Base-by-base conservation (phyloP, 2,888 invertebrate species). In the Rugalucina vietnamica region DNA sequence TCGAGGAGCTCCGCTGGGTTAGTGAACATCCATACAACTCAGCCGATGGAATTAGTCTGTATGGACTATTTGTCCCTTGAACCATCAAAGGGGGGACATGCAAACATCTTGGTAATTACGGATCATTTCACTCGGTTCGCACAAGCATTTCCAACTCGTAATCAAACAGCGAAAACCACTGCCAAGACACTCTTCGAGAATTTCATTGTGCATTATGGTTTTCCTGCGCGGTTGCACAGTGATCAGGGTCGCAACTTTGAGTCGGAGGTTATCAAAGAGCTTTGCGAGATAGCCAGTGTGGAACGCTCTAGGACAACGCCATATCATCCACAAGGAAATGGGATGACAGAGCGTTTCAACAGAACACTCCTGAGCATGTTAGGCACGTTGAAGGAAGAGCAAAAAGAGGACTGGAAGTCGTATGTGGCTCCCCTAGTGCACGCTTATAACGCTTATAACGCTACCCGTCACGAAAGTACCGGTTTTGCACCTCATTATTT, bases 331-430 rank as follows among this genome's bases (percentile, higher is more conserved):
- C 34, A 37, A 39, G 72, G 72, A 37, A 72, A 72, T 79, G 87
- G 84, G 3, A 70, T 80, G n/a, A 39, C 39, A 8, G 82, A 88
- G 70, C 54, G 82, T 4, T 87, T 84, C 37, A 84, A 87, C 32
- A 50, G 75, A 5, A 85, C 81, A 3, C 60, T 87, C 1, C 27
- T 80, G 0, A 77, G 65, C 39, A 81, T 82, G 79, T 43, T 87
- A 8, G 80, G 72, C 0, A 85, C 82, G 1, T 54, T 85, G 12
- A 37, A 75, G 8, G 34, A 57, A 21, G 73, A 76, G 1, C 39
- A 81, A 50, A 87, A 85, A 60, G 72, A 49, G 21, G 79, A 83
- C 21, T 83, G 83, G 85, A 82, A 82, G 43, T 37, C 43, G 18
- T 79, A 69, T 60, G 76, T 87, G 5, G 57, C 71, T 12, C 43